These are phyloP conservation scores for Calidris pugnax DNA, from an alignment of 2,113 vertebrate species.

Conservation along the genomic window DNA sequence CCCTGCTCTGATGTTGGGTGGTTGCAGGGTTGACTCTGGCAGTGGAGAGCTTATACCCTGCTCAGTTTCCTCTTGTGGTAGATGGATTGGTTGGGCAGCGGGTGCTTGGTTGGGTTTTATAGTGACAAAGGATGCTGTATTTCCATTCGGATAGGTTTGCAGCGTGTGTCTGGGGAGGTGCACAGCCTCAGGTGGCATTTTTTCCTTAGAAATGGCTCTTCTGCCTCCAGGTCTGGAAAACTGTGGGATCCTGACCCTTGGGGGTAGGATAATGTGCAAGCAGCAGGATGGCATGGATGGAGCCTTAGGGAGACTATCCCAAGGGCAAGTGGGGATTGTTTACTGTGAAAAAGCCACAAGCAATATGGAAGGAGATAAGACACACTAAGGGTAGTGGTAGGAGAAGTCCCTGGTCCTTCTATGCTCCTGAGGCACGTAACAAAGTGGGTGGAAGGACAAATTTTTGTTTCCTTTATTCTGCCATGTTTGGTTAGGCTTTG, in stretches of 20 bases:
- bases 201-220: not conserved
- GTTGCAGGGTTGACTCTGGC: not conserved
- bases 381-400: not conserved
- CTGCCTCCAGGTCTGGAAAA: not conserved
- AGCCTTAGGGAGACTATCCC: not conserved
- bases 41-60: not conserved
- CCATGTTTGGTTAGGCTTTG: not conserved
- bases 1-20: not conserved
- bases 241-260: not conserved
- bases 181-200: not conserved
- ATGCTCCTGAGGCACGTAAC: not conserved
- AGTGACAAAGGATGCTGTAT: not conserved
- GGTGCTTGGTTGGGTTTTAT: not conserved
- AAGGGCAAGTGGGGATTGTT: not conserved
- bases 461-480: not conserved
- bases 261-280: not conserved
- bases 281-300: accelerated
- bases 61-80: accelerated
- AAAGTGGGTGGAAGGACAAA: not conserved
- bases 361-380: not conserved
- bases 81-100: accelerated
- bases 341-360: not conserved
- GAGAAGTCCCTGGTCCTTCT: not conserved
- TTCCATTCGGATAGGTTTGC: not conserved
- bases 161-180: accelerated